phyloP scores from a whole-genome alignment of 2,888 invertebrate species.

The Drosophila monieri region DNA sequence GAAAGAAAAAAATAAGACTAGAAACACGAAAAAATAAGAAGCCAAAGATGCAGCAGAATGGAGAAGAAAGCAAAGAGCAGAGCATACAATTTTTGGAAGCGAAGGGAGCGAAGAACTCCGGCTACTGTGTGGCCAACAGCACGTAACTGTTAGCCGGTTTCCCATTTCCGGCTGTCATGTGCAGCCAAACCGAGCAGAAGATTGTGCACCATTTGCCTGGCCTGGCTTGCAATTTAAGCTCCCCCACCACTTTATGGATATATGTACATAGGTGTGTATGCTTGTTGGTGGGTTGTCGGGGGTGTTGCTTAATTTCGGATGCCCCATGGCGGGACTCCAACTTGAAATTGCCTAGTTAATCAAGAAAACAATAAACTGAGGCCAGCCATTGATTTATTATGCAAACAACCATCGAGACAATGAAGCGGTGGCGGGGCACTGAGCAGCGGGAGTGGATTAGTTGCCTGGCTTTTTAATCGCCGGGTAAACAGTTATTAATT shows the following conservation, averaged over 20 bases:
- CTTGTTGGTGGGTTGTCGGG: background rate
- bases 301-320: slow-evolving; percentile 53
- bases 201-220: slow-evolving; percentile 62
- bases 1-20: background rate
- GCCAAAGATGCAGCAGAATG: slow-evolving; percentile 38
- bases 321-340: slow-evolving; percentile 20
- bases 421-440: background rate
- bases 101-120: slow-evolving; percentile 1
- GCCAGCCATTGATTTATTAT: slow-evolving; percentile 68
- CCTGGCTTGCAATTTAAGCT: slow-evolving; percentile 40
- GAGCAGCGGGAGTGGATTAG: slow-evolving; percentile 42
- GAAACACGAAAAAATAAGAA: slow-evolving; percentile 23
- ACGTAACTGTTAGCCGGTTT: slow-evolving; percentile 73
- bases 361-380: slow-evolving; percentile 65
- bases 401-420: slow-evolving; percentile 53
- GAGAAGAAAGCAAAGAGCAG: slow-evolving; percentile 18
- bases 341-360: slow-evolving; percentile 62
- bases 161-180: slow-evolving; percentile 77
- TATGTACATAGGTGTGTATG: slow-evolving; percentile 1
- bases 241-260: slow-evolving; percentile 39
- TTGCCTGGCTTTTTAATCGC: slow-evolving; percentile 59
- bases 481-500: slow-evolving; percentile 76
- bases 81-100: background rate
- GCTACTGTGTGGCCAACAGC: slow-evolving; percentile 67
- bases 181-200: slow-evolving; percentile 69